Conservation (phyloP, 2,797 vertebrate genomes). For the Cuniculus paca region DNA sequence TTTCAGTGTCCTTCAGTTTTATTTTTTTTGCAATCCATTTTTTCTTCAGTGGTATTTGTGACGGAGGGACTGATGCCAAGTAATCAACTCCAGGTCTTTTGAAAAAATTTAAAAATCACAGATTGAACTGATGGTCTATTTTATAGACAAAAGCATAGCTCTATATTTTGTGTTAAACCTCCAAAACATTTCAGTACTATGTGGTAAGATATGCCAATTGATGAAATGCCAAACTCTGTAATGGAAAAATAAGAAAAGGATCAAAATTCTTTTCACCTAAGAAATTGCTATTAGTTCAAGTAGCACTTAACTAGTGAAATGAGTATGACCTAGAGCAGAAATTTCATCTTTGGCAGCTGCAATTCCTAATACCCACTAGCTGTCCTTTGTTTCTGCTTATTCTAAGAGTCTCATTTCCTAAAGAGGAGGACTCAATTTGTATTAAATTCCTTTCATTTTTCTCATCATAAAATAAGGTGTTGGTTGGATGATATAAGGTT, state of each 20-base stretch:
- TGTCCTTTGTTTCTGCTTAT: constrained; percentile 69
- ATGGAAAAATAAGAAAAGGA: constrained; percentile 82
- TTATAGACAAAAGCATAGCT: constrained; percentile 75
- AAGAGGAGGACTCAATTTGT: constrained; percentile 62
- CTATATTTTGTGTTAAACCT: constrained; percentile 67
- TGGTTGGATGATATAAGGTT: background rate
- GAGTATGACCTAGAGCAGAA: constrained; percentile 74
- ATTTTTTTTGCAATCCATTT: constrained; percentile 17
- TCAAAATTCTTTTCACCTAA: constrained; percentile 83
- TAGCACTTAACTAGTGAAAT: constrained; percentile 83
- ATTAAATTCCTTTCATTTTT: background rate
- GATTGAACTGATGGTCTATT: constrained; percentile 63
- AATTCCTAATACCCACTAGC: background rate
- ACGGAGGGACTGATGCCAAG: constrained; percentile 62
- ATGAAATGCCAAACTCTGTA: constrained; percentile 82
- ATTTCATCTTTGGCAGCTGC: constrained; percentile 73
- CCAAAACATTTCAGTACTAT: constrained; percentile 70
- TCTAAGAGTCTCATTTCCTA: constrained; percentile 64
- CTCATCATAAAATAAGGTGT: constrained; percentile 31
- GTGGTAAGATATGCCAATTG: constrained; percentile 76
- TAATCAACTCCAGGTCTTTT: constrained; percentile 76
- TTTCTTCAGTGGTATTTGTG: constrained; percentile 57
- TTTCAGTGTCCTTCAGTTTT: constrained; percentile 55
- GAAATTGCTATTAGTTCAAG: constrained; percentile 84
- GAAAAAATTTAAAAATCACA: background rate